phyloP scores from a whole-genome alignment of 2,888 invertebrate genomes.

The Xanthia togata region DNA sequence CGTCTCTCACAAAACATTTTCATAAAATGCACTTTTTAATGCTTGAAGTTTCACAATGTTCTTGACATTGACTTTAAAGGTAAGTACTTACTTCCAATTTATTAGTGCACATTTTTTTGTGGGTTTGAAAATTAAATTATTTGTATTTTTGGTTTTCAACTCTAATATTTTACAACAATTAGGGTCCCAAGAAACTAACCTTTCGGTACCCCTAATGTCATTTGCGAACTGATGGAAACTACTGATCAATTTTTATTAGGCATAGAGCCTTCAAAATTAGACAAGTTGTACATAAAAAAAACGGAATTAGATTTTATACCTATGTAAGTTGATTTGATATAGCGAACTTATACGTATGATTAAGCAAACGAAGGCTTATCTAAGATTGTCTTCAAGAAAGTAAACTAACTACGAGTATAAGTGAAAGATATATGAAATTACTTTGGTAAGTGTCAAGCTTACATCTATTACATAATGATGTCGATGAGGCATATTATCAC shows the following conservation, averaged over 20 bases:
- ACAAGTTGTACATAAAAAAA: background rate
- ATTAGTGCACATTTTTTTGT: background rate
- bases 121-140: too few species aligned
- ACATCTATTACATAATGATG: conserved; percentile 31
- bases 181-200: conserved; percentile 5
- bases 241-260: background rate
- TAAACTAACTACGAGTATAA: background rate
- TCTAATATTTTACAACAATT: background rate
- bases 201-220: background rate
- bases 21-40: background rate
- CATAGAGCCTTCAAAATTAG: background rate
- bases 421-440: conserved; percentile 42
- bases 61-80: conserved; percentile 10
- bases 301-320: background rate
- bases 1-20: background rate
- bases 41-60: conserved; percentile 1
- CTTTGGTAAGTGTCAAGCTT: conserved; percentile 24
- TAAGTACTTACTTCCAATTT: background rate
- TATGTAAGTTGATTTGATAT: background rate
- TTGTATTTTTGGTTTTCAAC: background rate
- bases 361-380: conserved; percentile 10
- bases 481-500: conserved; percentile 38
- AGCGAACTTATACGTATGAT: background rate
- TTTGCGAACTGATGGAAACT: background rate
- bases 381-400: background rate